These are phyloP conservation scores for Scotopteryx bipunctaria DNA, from an alignment of 2,888 invertebrate genomes.

Conservation along the genomic window DNA sequence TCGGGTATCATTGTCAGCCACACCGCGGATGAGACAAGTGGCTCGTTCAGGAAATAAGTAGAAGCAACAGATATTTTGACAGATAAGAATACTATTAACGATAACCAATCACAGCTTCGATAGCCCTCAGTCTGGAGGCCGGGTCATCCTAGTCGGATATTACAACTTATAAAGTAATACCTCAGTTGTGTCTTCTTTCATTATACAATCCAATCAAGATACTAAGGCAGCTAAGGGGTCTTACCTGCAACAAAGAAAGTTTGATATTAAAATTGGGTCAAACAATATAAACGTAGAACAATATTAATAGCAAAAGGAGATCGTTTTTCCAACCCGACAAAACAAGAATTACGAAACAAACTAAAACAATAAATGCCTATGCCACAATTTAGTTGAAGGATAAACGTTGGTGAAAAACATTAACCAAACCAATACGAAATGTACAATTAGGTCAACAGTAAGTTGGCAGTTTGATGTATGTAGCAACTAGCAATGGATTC, in stretches of 20 bases:
- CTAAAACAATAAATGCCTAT: conserved; percentile 9
- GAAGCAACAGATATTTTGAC: conserved; percentile 15
- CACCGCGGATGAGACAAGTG: conserved; percentile 13
- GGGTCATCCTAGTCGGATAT: neutral
- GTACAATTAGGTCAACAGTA: neutral
- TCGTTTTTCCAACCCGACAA: conserved; percentile 1
- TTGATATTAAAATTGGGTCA: neutral
- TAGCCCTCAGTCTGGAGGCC: too few relatives aligned
- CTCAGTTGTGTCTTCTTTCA: neutral
- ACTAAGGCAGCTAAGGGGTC: neutral
- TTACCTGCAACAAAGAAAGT: conserved; percentile 19
- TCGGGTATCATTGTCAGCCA: conserved; percentile 33
- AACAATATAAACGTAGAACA: neutral
- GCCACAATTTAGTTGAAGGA: conserved; percentile 1
- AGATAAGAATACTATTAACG: neutral
- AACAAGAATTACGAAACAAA: conserved; percentile 6
- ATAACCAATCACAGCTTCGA: neutral
- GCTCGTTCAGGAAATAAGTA: conserved; percentile 7
- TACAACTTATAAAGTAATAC: neutral
- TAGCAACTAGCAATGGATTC: too few relatives aligned
- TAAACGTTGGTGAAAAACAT: conserved; percentile 9
- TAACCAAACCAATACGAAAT: too few relatives aligned
- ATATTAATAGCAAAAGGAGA: neutral
- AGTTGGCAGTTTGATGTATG: too few relatives aligned
- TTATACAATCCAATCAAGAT: neutral